These are phyloP conservation scores for Buathra laborator DNA, from an alignment of 2,888 invertebrate species.

Conservation along the genomic window DNA sequence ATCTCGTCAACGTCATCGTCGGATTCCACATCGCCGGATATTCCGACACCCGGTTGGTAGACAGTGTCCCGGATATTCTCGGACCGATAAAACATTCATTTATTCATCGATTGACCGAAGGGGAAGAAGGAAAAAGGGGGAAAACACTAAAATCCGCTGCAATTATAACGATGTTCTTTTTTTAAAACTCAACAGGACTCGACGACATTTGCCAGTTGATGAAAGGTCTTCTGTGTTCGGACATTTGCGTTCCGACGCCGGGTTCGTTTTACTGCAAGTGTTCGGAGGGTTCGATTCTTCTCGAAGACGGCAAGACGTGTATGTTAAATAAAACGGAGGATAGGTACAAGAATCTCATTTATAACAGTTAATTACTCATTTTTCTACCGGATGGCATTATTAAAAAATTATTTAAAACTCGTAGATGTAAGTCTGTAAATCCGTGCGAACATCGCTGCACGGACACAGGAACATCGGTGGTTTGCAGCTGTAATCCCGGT, in stretches of 20 bases:
- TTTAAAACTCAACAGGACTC: conserved; percentile 72
- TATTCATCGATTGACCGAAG: conserved; percentile 47
- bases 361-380: not conserved
- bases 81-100: conserved; percentile 56
- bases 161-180: conserved; percentile 21
- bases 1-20: conserved; percentile 51
- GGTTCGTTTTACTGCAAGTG: conserved; percentile 91
- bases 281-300: conserved; percentile 89
- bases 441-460: conserved; percentile 92
- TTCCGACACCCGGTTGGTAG: conserved; percentile 69
- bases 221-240: conserved; percentile 89
- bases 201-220: conserved; percentile 86
- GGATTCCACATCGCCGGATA: conserved; percentile 54
- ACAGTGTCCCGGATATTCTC: conserved; percentile 29
- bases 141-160: not conserved
- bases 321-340: conserved; percentile 83
- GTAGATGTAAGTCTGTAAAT: conserved; percentile 88
- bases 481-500: conserved; percentile 91
- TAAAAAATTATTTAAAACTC: not conserved
- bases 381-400: not conserved
- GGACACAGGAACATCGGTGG: conserved; percentile 89
- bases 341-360: conserved; percentile 74
- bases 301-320: conserved; percentile 91
- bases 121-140: not conserved
- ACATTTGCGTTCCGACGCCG: conserved; percentile 91